A percentile compares a stretch with the other conserved stretches of the same genome.
Evolutionary conservation across 2,113 vertebrate genomes (phyloP).

Genomic region (western clawed frog (Xenopus tropicalis)): UCB_Xtro_10.0 CM004451.2:67502001-67502500

Average conservation of each 20-base stretch:
- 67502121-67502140: slow-evolving; percentile 99
- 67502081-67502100: slow-evolving; percentile 99
- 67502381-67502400: slow-evolving; percentile 99
- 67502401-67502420: slow-evolving; percentile 92
- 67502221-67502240: slow-evolving; percentile 98
- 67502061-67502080: slow-evolving; percentile 99
- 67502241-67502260: slow-evolving; percentile 97
- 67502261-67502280: slow-evolving; percentile 96
- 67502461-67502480: slow-evolving; percentile 98
- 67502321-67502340: slow-evolving; percentile 99
- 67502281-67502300: slow-evolving; percentile 99
- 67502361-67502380: slow-evolving; percentile 99
- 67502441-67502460: slow-evolving; percentile 99
- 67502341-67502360: slow-evolving; percentile 99
- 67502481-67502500: slow-evolving; percentile 82
- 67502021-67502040: slow-evolving; percentile 99
- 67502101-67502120: slow-evolving; percentile 99
- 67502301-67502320: slow-evolving; percentile 99
- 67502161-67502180: slow-evolving; percentile 98
- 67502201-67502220: slow-evolving; percentile 99
- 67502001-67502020: slow-evolving; percentile 99
- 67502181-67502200: slow-evolving; percentile 99
- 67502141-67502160: slow-evolving; percentile 98
- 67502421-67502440: slow-evolving; percentile 63
- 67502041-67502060: slow-evolving; percentile 99